Percentiles rank a stretch among this genome's conserved stretches.
phyloP scores from a whole-genome alignment of 2,113 vertebrate genomes.

The Accipiter cooperii region DNA sequence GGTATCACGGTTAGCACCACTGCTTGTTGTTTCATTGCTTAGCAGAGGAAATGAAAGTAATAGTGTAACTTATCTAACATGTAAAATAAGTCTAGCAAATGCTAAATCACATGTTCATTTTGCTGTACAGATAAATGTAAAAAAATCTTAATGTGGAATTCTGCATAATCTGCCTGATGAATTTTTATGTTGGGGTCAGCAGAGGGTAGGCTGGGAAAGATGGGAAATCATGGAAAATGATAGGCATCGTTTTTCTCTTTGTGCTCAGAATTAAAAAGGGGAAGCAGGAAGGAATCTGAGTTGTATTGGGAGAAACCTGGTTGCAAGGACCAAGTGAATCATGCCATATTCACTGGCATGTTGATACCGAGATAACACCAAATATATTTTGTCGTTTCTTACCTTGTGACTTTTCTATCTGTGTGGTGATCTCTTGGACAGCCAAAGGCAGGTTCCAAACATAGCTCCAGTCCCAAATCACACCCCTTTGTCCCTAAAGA shows the following conservation, averaged over 20 bases:
- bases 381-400: background rate
- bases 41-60: background rate
- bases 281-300: background rate
- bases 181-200: background rate
- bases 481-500: background rate
- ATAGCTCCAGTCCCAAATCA: background rate
- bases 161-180: background rate
- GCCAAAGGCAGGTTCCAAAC: background rate
- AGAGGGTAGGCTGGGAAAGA: background rate
- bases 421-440: background rate
- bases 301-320: background rate
- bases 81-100: background rate
- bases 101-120: background rate
- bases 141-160: background rate
- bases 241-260: background rate
- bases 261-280: background rate
- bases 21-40: background rate
- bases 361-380: background rate
- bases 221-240: background rate
- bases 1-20: background rate
- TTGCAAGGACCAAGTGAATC: background rate
- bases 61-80: background rate
- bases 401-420: background rate
- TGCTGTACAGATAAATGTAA: background rate
- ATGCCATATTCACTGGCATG: rapidly evolving